Evolutionary conservation across 2,888 invertebrate genomes (phyloP).

Genomic region (Ochropleura leucogaster): DNA sequence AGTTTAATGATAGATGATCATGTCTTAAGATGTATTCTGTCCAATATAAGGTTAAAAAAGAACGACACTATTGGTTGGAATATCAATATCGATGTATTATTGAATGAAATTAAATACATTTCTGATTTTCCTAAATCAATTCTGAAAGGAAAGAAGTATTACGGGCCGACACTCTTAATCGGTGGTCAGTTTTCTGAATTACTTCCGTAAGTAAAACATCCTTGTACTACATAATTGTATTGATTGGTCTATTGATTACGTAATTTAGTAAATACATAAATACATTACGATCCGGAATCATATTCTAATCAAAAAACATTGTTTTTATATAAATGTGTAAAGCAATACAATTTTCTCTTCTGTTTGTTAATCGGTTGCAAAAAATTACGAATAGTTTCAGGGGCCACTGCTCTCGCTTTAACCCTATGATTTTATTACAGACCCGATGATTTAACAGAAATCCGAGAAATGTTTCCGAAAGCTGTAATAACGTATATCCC

Average conservation of each 20-base stretch:
- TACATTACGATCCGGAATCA: too few relatives aligned
- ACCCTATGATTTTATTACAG: slow-evolving; percentile 72
- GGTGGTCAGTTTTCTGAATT: slow-evolving; percentile 95
- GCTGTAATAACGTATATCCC: slow-evolving; percentile 80
- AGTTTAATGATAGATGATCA: slow-evolving; percentile 86
- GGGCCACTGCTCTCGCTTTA: not conserved
- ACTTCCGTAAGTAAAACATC: slow-evolving; percentile 90
- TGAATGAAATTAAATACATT: slow-evolving; percentile 91
- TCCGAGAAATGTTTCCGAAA: slow-evolving; percentile 87
- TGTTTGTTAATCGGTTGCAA: not conserved
- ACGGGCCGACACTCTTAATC: slow-evolving; percentile 94
- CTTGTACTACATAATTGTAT: not conserved
- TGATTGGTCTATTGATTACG: not conserved
- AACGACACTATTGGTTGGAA: slow-evolving; percentile 91
- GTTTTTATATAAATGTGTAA: too few relatives aligned
- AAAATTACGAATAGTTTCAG: not conserved
- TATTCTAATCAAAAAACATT: too few relatives aligned
- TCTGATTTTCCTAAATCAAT: slow-evolving; percentile 90
- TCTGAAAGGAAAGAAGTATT: slow-evolving; percentile 78
- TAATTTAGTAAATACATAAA: too few relatives aligned
- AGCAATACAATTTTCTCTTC: not conserved
- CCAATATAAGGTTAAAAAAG: slow-evolving; percentile 87
- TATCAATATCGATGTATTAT: slow-evolving; percentile 93
- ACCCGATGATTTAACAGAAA: slow-evolving; percentile 90
- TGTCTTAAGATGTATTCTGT: slow-evolving; percentile 89